phyloP scores from a whole-genome alignment of 1,140 invertebrate genomes.

The Episyrphus balteatus region DNA sequence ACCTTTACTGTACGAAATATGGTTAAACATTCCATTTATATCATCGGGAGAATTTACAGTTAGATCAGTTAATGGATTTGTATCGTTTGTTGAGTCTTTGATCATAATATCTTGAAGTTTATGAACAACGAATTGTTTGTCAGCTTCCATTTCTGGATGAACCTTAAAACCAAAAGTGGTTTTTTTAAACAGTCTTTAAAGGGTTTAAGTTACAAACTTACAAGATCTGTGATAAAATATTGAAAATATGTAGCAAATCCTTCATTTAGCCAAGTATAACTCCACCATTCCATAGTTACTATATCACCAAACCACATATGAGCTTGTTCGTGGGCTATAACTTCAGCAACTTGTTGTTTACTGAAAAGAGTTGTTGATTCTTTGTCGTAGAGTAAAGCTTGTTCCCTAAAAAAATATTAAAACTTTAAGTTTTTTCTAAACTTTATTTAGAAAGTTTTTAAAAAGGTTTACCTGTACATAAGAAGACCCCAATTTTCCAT shows the following conservation, averaged over 20 bases:
- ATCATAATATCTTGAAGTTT: conserved; percentile 48
- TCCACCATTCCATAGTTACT: conserved; percentile 52
- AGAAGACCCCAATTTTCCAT: conserved; percentile 68
- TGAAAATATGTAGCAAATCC: conserved; percentile 51
- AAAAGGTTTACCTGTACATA: conserved; percentile 12
- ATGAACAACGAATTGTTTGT: conserved; percentile 42
- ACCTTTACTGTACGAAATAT: conserved; percentile 46
- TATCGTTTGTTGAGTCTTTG: conserved; percentile 46
- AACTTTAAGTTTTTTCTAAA: background rate
- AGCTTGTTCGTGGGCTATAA: conserved; percentile 46
- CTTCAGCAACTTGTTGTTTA: conserved; percentile 39
- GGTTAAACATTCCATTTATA: conserved; percentile 40
- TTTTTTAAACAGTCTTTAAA: too few relatives aligned
- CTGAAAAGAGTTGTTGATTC: conserved; percentile 30
- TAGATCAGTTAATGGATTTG: conserved; percentile 44
- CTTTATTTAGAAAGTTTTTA: background rate
- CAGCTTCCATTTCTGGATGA: conserved; percentile 35
- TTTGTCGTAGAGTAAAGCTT: conserved; percentile 40
- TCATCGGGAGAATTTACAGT: conserved; percentile 33
- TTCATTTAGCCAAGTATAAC: conserved; percentile 50
- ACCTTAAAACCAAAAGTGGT: conserved; percentile 22
- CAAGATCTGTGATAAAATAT: conserved; percentile 34
- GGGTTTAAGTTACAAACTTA: background rate
- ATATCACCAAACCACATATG: conserved; percentile 53
- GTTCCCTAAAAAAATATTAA: conserved; percentile 39